phyloP scores from a whole-genome alignment of 2,888 invertebrate genomes.

The Zhuqinia jingwanae region DNA sequence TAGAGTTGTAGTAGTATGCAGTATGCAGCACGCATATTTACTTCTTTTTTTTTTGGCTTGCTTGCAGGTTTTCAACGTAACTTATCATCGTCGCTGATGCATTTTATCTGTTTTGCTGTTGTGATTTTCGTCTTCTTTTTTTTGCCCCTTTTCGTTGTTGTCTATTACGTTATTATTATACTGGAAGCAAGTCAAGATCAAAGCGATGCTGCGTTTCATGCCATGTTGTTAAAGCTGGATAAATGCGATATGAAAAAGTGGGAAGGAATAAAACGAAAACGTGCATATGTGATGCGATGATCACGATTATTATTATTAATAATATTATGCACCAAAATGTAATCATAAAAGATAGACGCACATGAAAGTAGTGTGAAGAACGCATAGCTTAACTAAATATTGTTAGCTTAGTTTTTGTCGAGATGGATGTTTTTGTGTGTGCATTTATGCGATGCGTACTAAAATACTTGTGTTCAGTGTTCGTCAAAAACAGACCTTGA shows the following conservation, averaged over 20 bases:
- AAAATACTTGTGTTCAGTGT: background rate
- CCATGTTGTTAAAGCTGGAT: background rate
- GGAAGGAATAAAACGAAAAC: background rate
- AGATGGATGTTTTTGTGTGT: background rate
- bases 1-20: too few species aligned
- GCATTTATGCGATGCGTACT: background rate
- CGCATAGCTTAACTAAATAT: background rate
- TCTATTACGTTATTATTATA: conserved; percentile 4
- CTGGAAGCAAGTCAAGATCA: background rate
- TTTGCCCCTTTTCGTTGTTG: background rate
- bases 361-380: background rate
- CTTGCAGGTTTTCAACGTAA: conserved; percentile 5
- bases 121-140: background rate
- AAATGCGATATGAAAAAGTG: background rate
- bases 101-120: conserved; percentile 38
- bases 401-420: background rate
- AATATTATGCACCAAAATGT: too few species aligned
- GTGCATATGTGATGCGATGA: too few species aligned
- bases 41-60: conserved; percentile 8
- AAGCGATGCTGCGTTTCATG: background rate
- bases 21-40: conserved; percentile 18
- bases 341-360: too few species aligned
- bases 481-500: conserved; percentile 16
- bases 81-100: conserved; percentile 22
- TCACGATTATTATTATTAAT: too few species aligned